Evolutionary conservation across 2,113 vertebrate species (phyloP).

Genomic region (Neolamprologus variostigma): DNA sequence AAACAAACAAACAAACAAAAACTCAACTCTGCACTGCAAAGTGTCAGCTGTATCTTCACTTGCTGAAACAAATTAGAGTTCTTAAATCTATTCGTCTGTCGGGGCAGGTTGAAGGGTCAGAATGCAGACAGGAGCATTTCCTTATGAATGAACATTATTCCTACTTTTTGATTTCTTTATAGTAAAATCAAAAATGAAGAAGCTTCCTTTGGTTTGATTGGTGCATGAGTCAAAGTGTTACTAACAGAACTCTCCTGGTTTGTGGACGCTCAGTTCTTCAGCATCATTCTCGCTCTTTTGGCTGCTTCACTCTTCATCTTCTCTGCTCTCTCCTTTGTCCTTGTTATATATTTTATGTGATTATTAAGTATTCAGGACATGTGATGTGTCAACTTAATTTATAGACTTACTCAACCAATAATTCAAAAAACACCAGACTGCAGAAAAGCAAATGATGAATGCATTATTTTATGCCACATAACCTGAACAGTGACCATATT

Average conservation of each 20-base stretch:
- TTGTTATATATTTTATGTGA: neutral
- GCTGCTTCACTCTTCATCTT: neutral
- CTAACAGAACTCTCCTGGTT: neutral
- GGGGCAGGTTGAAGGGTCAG: neutral
- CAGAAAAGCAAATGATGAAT: neutral
- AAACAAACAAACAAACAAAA: neutral
- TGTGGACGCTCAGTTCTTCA: neutral
- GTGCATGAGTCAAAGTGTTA: neutral
- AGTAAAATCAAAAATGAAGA: neutral
- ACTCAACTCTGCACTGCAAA: neutral
- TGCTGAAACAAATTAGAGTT: neutral
- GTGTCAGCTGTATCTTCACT: neutral
- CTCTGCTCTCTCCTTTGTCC: neutral
- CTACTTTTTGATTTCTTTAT: neutral
- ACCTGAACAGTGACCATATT: neutral
- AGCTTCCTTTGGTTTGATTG: neutral
- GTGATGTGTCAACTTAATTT: neutral
- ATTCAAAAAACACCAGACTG: rapidly evolving
- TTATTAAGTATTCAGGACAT: neutral
- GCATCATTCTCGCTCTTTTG: neutral
- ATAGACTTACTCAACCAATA: neutral
- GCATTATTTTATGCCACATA: rapidly evolving
- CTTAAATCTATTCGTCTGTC: neutral
- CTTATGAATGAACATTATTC: rapidly evolving
- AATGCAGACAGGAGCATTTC: neutral